These are phyloP conservation scores for Alloscopus bannaensis DNA, from an alignment of 2,888 invertebrate species.

Conservation along the genomic window DNA sequence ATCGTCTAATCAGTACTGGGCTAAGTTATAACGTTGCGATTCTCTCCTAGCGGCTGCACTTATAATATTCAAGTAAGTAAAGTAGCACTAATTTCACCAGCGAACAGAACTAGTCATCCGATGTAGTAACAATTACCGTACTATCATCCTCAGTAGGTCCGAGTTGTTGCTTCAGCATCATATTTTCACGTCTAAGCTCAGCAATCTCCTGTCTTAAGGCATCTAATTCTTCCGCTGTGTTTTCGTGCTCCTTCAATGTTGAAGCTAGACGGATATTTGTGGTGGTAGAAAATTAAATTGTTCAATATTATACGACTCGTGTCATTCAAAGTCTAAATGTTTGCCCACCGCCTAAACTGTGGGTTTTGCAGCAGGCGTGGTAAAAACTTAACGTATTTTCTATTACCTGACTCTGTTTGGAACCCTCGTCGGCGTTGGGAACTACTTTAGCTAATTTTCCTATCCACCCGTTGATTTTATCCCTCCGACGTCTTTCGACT, in stretches of 20 bases:
- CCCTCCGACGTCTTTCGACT: constrained; percentile 93
- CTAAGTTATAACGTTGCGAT: background rate
- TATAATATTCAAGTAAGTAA: too few species aligned
- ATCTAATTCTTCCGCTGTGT: constrained; percentile 83
- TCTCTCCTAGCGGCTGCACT: too few species aligned
- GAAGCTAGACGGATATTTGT: constrained; percentile 84
- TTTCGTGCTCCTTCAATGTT: constrained; percentile 83
- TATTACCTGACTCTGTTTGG: constrained; percentile 79
- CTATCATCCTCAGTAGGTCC: constrained; percentile 72
- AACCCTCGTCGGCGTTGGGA: constrained; percentile 80
- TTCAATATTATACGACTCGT: background rate
- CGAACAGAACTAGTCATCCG: constrained; percentile 58
- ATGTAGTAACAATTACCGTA: constrained; percentile 70
- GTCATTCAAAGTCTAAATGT: too few species aligned
- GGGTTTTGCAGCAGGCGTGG: too few species aligned
- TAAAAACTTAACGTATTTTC: too few species aligned
- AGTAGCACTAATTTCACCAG: too few species aligned
- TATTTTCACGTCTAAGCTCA: constrained; percentile 86
- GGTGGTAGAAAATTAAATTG: constrained; percentile 74
- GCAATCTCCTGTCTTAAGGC: constrained; percentile 83
- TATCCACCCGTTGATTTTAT: constrained; percentile 98
- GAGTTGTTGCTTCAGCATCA: constrained; percentile 82
- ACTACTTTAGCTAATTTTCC: constrained; percentile 93
- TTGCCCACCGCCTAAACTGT: too few species aligned
- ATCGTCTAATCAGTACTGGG: too few species aligned